Evolutionary conservation across 1,140 invertebrate species (phyloP), one percentile per base, ranked within the genome.

Genomic region (Musca vetustissima): DNA sequence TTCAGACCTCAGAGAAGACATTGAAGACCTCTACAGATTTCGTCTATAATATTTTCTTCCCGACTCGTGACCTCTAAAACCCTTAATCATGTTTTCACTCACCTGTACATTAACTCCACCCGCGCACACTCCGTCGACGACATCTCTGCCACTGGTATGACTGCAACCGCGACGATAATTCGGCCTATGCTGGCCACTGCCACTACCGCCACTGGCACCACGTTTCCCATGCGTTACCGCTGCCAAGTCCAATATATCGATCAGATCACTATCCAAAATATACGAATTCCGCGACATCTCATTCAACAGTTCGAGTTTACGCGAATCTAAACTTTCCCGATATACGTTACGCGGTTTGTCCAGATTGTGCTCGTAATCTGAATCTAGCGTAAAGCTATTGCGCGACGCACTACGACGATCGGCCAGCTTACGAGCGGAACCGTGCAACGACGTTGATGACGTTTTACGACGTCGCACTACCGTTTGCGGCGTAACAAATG

Each of bases 341-440:
- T 79, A 82, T 1, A 82, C 73, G 50, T 82, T 82, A 19, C 78
- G 75, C n/a, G 68, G 68, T 24, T 71, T 72, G 55, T 82, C 80
- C 24, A 81, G 64, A 61, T 82, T 82, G 55, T 77, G 76, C 53
- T 82, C 77, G 24, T 73, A 75, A 1, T 79, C 72, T 14, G 64
- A 15, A 50, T 81, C 76, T 69, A 81, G 70, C 17, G 73, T 75
- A 36, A 71, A 77, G 53, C 70, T 72, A 32, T 73, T 75, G 14
- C 74, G 73, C 24, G 71, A 71, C 59, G 73, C 74, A 53, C 72
- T 72, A 43, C 71, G 68, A 68, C 28, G 69, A 15, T 52, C 50
- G 13, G 74, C 74, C 65, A 69, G 48, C 68, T 68, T 69, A 7
- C 73, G 72, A 0, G 57, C 67, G 2, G 69, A 53, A 19, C 57